Evolutionary conservation across 2,113 vertebrate genomes (phyloP).

Genomic region (Rhinopomastus cyanomelas): DNA sequence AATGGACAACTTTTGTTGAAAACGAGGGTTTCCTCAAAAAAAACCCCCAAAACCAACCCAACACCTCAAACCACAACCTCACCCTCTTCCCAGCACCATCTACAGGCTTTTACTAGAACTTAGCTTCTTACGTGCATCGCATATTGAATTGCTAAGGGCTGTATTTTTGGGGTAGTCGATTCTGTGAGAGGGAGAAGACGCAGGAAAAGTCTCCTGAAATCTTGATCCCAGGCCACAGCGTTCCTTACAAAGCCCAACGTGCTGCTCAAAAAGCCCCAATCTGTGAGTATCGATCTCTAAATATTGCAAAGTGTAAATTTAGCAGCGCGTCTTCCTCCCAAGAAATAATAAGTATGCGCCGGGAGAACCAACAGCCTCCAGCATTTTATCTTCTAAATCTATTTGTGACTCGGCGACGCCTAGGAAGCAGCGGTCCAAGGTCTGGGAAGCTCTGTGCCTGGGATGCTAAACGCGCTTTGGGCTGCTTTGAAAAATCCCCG

Average conservation of each 20-base stretch:
- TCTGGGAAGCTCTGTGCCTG: not conserved
- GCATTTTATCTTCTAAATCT: conserved; percentile 42
- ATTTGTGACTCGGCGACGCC: not conserved
- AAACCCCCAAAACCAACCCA: not conserved
- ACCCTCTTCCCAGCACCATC: not conserved
- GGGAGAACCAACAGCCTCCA: not conserved
- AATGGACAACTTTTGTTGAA: not conserved
- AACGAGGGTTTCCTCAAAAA: not conserved
- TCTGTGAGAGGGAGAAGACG: not conserved
- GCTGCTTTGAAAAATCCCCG: conserved; percentile 52
- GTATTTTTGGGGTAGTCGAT: not conserved
- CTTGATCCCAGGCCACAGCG: not conserved
- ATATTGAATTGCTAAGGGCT: not conserved
- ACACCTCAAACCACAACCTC: too few species aligned
- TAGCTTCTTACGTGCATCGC: not conserved
- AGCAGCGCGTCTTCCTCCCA: not conserved
- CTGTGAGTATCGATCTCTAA: not conserved
- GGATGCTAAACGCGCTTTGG: conserved; percentile 43
- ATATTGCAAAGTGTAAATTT: not conserved
- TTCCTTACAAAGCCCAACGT: not conserved
- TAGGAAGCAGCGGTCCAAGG: conserved; percentile 51
- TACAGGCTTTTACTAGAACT: not conserved
- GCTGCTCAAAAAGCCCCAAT: not conserved
- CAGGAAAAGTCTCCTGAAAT: not conserved
- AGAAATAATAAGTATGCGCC: not conserved